Base-by-base conservation (phyloP, 2,113 vertebrate genomes). In the Zosterops pallidus region DNA sequence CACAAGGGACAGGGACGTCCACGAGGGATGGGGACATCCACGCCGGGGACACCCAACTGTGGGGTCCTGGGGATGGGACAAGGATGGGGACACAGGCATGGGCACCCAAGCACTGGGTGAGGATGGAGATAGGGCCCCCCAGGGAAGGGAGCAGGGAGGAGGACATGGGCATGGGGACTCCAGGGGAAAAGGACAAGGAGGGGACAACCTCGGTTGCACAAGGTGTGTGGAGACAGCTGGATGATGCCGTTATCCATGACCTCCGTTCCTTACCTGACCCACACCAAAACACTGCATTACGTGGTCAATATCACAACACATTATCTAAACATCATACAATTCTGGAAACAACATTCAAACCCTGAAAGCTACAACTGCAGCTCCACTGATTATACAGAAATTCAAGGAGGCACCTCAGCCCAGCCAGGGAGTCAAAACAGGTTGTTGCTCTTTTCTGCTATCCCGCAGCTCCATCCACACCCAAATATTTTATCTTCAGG, bases 31-130 rank as follows among this genome's bases (percentile, higher is more conserved):
- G 28, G 12, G 25, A 14, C 39, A 31, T 1, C 28, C 35, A 24
- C 47, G 12, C 4, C 11, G 31, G 22, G 22, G 14, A 59, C 44
- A 52, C 3, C 49, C 39, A 29, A 0, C 25, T 31, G 0, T 22
- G n/a, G 62, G 28, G n/a, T 39, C 9, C 60, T 14, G 28, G 24
- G 7, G 33, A 16, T 59, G 67, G 35, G 21, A n/a, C 33, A 37
- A 5, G 46, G 44, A 46, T 29, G 62, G 39, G 24, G 29, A 55
- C 29, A 35, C 14, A 7, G 53, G 14, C 29, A 26, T 4, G 62
- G 47, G 39, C 46, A 35, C 14, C 20, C 53, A n/a, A 26, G 29
- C 16, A 12, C 18, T 18, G 50, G 17, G 42, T 26, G 39, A 35
- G 63, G 41, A 76, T 9, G 26, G 41, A 21, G 29, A 68, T 0